Base-by-base conservation (phyloP, 2,113 vertebrate species). In the Myanophis thanlyinensis region DNA sequence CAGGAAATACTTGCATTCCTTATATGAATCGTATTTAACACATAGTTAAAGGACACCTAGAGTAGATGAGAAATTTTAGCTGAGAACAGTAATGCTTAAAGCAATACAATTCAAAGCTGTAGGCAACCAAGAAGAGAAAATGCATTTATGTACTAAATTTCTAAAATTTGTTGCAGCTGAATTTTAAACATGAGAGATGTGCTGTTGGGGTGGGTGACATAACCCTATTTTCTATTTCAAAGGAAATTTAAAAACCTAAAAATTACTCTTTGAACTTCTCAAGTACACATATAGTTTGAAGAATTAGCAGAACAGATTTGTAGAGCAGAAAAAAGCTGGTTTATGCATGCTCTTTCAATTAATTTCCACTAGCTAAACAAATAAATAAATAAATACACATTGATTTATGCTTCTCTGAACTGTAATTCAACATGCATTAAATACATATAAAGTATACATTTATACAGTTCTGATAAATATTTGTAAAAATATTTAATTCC, bases 1-100 rank as follows among this genome's bases (percentile, higher is more conserved):
- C 87, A 23, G 88, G 3, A 89, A 93, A 91, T 96, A 96, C 96
- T 95, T 95, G 95, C 62, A 91, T 91, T 95, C 93, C 94, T 94
- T 94, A 94, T 94, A 46, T 3, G 80, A 91, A 20, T 92, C 90
- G 88, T 94, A 88, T 91, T 95, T 95, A 95, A 86, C 49, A 89
- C 93, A 91, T 95, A 94, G 93, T 86, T 90, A 93, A 96, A 96
- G 92, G 95, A 96, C 73, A 51, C 47, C 0, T 1, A 62, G 6
- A 59, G 91, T 62, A 0, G 94, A 90, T 89, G 91, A 95, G 93
- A 96, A 95, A 95, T 96, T 94, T 93, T 94, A 51, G 85, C 73
- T 90, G 94, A 94, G 91, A 95, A 85, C 59, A 2, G 46, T 47
- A 4, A 87, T 53, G 89, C 91, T 94, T 90, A 85, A 93, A 92